These are phyloP conservation scores for Caenorhabditis panamensis DNA, from an alignment of 2,888 invertebrate species.

Conservation along the genomic window DNA sequence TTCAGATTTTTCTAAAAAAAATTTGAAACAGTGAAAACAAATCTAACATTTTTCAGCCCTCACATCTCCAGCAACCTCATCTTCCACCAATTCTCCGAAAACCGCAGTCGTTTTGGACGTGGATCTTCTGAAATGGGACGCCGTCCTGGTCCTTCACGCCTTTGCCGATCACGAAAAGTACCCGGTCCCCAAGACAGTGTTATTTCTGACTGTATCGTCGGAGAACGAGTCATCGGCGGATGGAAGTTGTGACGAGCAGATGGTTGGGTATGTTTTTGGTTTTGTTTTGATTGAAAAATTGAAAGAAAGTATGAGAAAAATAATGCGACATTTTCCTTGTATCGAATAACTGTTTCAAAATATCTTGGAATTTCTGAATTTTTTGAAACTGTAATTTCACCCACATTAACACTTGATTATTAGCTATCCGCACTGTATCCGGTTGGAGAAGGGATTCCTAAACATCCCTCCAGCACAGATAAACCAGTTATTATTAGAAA, in stretches of 20 bases:
- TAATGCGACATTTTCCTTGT: no score
- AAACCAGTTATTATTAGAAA: no score
- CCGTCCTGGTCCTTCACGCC: constrained; percentile 63
- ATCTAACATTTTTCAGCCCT: constrained; percentile 27
- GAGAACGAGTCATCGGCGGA: constrained; percentile 11
- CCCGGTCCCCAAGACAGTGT: constrained; percentile 50
- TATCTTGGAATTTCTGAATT: no score
- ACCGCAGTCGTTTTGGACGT: constrained; percentile 45
- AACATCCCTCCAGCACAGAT: no score
- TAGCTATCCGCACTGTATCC: no score
- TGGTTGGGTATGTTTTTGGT: constrained; percentile 42
- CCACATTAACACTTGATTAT: no score
- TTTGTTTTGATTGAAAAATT: no score
- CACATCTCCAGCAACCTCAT: background rate
- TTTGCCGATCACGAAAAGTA: constrained; percentile 63
- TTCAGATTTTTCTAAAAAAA: no score
- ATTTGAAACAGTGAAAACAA: background rate
- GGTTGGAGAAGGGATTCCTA: no score
- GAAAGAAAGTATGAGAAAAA: no score
- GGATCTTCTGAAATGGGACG: constrained; percentile 62
- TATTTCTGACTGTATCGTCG: constrained; percentile 49
- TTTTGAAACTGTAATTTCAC: no score
- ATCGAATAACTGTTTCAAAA: no score
- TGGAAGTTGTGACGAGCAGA: constrained; percentile 39
- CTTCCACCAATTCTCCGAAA: constrained; percentile 4